These are phyloP conservation scores for Halesus radiatus DNA, from an alignment of 1,140 invertebrate species.

Conservation along the genomic window DNA sequence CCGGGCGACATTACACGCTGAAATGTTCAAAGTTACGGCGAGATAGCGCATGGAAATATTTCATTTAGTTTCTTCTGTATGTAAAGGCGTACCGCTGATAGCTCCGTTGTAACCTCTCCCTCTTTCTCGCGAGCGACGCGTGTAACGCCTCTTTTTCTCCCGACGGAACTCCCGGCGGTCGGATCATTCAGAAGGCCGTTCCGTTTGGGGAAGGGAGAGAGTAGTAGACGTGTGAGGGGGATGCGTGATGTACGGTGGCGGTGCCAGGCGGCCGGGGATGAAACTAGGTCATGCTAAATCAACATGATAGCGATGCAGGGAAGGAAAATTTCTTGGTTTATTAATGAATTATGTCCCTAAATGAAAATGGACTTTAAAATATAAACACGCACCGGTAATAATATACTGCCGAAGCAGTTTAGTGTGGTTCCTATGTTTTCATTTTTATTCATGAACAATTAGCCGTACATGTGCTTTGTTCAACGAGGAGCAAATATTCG, in stretches of 20 bases:
- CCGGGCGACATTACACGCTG: conserved; percentile 5
- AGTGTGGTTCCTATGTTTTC: too few species aligned
- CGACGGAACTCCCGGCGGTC: not conserved
- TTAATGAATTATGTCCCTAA: too few species aligned
- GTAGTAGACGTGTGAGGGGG: not conserved
- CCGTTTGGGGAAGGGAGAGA: not conserved
- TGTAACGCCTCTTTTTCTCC: not conserved
- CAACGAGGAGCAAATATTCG: too few species aligned
- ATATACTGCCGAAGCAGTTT: too few species aligned
- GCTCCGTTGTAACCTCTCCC: too few species aligned
- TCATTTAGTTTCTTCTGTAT: conserved; percentile 23
- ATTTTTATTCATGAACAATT: too few species aligned
- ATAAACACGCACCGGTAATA: too few species aligned
- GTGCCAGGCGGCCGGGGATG: conserved; percentile 6
- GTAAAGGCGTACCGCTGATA: not conserved
- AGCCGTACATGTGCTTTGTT: too few species aligned
- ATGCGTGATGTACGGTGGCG: not conserved
- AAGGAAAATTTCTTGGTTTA: too few species aligned
- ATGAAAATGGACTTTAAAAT: too few species aligned
- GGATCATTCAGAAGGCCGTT: not conserved
- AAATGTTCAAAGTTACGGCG: conserved; percentile 19
- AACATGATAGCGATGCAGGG: too few species aligned
- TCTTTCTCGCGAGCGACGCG: not conserved
- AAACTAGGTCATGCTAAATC: conserved; percentile 2
- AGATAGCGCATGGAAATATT: conserved; percentile 20